Percentiles rank a stretch among this genome's conserved stretches.
These are phyloP conservation scores for Pipra filicauda DNA, from an alignment of 2,113 vertebrate genomes.

Conservation along the genomic window DNA sequence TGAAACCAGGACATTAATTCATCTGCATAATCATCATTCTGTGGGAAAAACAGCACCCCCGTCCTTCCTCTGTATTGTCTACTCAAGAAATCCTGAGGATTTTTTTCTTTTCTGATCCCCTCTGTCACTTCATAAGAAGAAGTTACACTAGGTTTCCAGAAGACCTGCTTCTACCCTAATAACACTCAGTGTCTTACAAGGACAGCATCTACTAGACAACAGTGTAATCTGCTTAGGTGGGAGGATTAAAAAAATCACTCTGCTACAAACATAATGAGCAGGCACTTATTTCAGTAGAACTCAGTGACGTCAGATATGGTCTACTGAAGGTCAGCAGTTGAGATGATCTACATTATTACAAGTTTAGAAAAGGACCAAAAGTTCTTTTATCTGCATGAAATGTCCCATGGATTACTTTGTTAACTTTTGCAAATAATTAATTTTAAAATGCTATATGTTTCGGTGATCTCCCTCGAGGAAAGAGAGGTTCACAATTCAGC, in stretches of 20 bases:
- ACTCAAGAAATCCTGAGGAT: neutral
- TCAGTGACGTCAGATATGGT: conserved; percentile 57
- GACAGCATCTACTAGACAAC: conserved; percentile 47
- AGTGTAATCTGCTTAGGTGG: conserved; percentile 39
- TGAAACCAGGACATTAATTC: neutral
- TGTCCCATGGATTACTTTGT: conserved; percentile 48
- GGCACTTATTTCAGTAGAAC: conserved; percentile 37
- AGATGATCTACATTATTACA: conserved; percentile 53
- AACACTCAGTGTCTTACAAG: conserved; percentile 40
- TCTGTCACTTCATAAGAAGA: neutral
- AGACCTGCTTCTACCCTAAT: conserved; percentile 31
- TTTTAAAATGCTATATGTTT: conserved; percentile 23
- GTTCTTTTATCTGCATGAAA: conserved; percentile 40
- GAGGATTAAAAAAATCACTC: conserved; percentile 44
- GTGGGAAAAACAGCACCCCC: neutral
- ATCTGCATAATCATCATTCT: neutral
- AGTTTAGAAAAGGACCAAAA: conserved; percentile 53
- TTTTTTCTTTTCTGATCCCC: neutral
- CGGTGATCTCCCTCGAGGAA: neutral
- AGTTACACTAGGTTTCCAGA: conserved; percentile 21
- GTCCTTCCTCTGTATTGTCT: neutral
- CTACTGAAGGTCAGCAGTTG: conserved; percentile 71
- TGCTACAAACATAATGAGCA: conserved; percentile 33
- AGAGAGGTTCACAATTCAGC: neutral
- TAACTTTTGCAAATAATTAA: conserved; percentile 59